Evolutionary conservation across 2,797 vertebrate genomes (phyloP).

Genomic region (Thripadectes ignobilis): DNA sequence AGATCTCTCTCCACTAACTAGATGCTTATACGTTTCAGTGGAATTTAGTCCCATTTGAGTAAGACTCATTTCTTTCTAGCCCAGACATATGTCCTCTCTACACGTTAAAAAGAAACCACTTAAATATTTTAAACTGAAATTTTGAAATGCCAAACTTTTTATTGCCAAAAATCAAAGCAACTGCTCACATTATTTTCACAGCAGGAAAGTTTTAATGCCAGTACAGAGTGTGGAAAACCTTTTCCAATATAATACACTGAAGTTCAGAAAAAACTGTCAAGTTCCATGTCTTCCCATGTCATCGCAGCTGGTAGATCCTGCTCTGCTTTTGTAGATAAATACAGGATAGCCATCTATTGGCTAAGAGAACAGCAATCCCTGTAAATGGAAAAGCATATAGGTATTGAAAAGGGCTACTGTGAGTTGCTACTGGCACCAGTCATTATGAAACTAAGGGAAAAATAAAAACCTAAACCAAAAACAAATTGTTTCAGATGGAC

Average conservation of each 20-base stretch:
- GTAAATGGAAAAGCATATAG: not conserved
- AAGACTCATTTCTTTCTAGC: not conserved
- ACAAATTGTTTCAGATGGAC: not conserved
- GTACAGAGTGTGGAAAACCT: not conserved
- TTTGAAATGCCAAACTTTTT: not conserved
- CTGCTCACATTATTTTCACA: constrained; percentile 6
- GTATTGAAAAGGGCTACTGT: not conserved
- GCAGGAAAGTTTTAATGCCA: not conserved
- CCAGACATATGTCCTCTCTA: not conserved
- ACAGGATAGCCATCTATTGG: not conserved
- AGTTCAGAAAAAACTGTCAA: not conserved
- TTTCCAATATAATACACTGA: not conserved
- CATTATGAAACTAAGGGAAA: not conserved
- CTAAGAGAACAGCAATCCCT: not conserved
- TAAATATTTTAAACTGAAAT: not conserved
- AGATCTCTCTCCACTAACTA: not conserved
- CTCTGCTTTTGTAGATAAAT: not conserved
- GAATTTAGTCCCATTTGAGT: not conserved
- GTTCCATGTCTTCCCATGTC: not conserved
- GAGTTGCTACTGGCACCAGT: not conserved
- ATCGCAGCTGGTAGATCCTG: not conserved
- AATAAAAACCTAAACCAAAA: not conserved
- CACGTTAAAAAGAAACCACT: not conserved
- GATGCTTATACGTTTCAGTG: not conserved
- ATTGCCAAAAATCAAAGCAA: not conserved